Evolutionary conservation across 2,888 invertebrate genomes (phyloP).

Genomic region (Drosophila recens): DNA sequence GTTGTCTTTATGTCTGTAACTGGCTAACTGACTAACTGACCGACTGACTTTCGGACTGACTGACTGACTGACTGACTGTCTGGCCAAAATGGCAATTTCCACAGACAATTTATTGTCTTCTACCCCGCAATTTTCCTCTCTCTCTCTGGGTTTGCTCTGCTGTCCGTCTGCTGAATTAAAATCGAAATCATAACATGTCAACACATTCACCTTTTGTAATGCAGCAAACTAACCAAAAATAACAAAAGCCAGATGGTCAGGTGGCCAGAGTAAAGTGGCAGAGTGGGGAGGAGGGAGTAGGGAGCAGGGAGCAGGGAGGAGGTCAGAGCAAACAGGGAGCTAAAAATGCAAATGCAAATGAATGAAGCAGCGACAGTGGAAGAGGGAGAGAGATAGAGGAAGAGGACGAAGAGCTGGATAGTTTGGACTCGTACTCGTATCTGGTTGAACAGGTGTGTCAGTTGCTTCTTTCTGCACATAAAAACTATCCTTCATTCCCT

Average conservation of each 20-base stretch:
- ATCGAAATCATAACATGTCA: conserved; percentile 77
- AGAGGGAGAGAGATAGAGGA: neutral
- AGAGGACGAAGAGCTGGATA: neutral
- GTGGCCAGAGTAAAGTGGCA: neutral
- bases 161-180: conserved; percentile 49
- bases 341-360: conserved; percentile 69
- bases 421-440: conserved; percentile 8
- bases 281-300: neutral
- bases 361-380: conserved; percentile 16
- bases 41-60: neutral
- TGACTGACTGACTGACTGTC: neutral
- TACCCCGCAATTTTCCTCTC: neutral
- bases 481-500: conserved; percentile 40
- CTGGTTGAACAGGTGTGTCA: conserved; percentile 68
- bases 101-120: neutral
- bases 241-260: conserved; percentile 48
- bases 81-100: conserved; percentile 18
- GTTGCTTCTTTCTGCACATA: conserved; percentile 51
- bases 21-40: too few species aligned
- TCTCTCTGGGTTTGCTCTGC: neutral
- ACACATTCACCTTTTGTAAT: conserved; percentile 65
- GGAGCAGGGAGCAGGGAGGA: neutral
- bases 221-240: conserved; percentile 65
- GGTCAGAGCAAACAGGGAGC: conserved; percentile 23
- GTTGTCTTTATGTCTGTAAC: neutral